These are phyloP conservation scores for Drosophila basisetae DNA, from an alignment of 2,888 invertebrate species.

Conservation along the genomic window DNA sequence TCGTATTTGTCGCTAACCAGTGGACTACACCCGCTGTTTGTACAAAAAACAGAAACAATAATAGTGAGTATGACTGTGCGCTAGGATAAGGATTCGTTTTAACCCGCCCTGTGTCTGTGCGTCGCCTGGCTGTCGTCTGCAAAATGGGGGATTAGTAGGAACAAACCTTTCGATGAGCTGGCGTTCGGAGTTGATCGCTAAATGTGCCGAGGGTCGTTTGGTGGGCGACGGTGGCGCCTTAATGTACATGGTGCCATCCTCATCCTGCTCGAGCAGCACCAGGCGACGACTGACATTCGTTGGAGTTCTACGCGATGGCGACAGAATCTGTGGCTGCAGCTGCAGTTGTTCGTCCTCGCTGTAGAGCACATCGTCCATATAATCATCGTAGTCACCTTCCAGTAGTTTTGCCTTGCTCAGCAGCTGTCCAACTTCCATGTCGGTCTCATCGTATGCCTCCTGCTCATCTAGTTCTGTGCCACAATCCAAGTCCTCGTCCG, in stretches of 20 bases:
- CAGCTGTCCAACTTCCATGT: slow-evolving; percentile 24
- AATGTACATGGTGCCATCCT: slow-evolving; percentile 64
- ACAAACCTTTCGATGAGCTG: slow-evolving; percentile 73
- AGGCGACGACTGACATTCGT: slow-evolving; percentile 47
- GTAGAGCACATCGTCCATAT: background rate
- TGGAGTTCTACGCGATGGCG: slow-evolving; percentile 14
- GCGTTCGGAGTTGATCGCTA: background rate
- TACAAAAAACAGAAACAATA: slow-evolving; percentile 7
- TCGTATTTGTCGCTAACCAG: slow-evolving; percentile 87
- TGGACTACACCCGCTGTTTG: slow-evolving; percentile 62
- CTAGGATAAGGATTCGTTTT: background rate
- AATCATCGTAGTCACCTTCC: slow-evolving; percentile 20
- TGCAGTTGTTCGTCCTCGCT: slow-evolving; percentile 7
- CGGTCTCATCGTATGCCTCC: slow-evolving; percentile 34
- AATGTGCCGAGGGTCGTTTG: slow-evolving; percentile 3
- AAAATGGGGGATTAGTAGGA: slow-evolving; percentile 1
- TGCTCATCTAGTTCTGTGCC: slow-evolving; percentile 17
- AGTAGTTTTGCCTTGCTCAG: slow-evolving; percentile 19
- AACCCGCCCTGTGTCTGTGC: slow-evolving; percentile 39
- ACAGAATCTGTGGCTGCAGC: background rate
- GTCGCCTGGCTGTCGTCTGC: slow-evolving; percentile 64
- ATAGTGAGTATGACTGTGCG: background rate
- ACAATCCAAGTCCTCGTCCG: slow-evolving; percentile 33
- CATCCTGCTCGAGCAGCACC: slow-evolving; percentile 57
- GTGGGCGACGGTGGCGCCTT: slow-evolving; percentile 54